Base-by-base conservation (phyloP, 2,888 invertebrate species). In the Tanypteryx hageni region DNA sequence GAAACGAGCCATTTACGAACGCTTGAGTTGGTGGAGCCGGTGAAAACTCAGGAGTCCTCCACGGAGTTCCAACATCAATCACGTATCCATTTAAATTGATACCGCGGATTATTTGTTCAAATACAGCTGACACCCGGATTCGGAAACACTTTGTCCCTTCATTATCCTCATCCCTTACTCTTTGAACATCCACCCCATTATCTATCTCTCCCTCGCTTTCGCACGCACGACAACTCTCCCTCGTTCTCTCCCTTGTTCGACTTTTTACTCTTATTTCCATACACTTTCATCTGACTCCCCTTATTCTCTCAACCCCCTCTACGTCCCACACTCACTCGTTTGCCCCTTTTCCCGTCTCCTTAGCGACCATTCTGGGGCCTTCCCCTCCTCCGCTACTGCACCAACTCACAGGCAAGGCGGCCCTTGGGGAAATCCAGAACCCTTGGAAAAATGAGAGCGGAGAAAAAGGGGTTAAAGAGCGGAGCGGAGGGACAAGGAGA, bases 381-480 rank as follows among this genome's bases (percentile, higher is more conserved):
- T 18, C 59, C 14, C 59, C 11, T 11, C 13, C 14, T 9, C 61
- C 58, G 5, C 59, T 64, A 14, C 18, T n/a, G n/a, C 64, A 64
- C 27, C 22, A 11, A 11, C 64, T 89, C 61, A 31, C 31, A 31
- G 86, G 11, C 31, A 61, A 86, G 85, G 61, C 4, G 27, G 27
- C 31, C 89, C 89, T 68, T 44, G 56, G 89, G 89, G 44, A 89
- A 89, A 89, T 89, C 64, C 89, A n/a, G 10, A 9, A 44, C 44
- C 44, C 44, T 5, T 44, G 44, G 76, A 27, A 76, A 68, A 68
- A 76, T 27, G 27, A 10, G 22, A 9, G 9, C 76, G 76, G 76
- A 10, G 27, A 14, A 27, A 27, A 27, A 22, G 22, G 76, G 11
- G 76, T 76, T 76, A 76, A 76, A 76, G 76, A 76, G 76, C 22